Evolutionary conservation across 1,140 invertebrate species (phyloP).

Genomic region (Battus philenor): DNA sequence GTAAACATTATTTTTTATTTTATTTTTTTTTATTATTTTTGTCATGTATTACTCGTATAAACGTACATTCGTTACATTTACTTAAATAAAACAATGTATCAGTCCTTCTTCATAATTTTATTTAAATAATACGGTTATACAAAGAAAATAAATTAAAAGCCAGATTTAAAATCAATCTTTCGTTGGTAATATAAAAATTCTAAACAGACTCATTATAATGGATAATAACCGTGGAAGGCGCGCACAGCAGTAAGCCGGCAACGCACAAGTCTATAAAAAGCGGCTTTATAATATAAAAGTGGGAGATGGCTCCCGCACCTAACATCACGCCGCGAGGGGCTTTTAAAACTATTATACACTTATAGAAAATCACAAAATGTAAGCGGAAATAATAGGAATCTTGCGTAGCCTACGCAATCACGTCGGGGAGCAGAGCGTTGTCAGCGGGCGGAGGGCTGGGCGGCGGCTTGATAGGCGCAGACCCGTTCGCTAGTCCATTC

Average conservation of each 20-base stretch:
- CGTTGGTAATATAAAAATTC: slow-evolving; percentile 75
- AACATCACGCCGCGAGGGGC: slow-evolving; percentile 48
- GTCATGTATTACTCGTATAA: slow-evolving; percentile 27
- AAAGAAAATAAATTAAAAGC: slow-evolving; percentile 74
- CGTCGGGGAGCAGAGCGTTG: slow-evolving; percentile 66
- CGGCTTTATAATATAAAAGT: slow-evolving; percentile 70
- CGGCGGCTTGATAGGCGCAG: slow-evolving; percentile 44
- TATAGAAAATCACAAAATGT: slow-evolving; percentile 73
- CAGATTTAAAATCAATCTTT: slow-evolving; percentile 70
- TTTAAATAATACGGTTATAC: slow-evolving; percentile 73
- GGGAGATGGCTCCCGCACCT: slow-evolving; percentile 63
- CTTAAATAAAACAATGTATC: slow-evolving; percentile 70
- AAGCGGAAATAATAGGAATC: slow-evolving; percentile 72
- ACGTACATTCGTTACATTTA: slow-evolving; percentile 30
- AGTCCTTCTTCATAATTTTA: slow-evolving; percentile 68
- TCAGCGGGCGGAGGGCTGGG: slow-evolving; percentile 57
- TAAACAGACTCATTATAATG: slow-evolving; percentile 68
- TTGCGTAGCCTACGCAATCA: slow-evolving; percentile 51
- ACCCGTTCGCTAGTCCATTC: slow-evolving; percentile 41
- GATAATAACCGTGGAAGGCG: slow-evolving; percentile 36
- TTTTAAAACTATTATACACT: slow-evolving; percentile 70
- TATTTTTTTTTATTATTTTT: slow-evolving; percentile 15
- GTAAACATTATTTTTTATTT: slow-evolving; percentile 46
- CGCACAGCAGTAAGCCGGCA: slow-evolving; percentile 20
- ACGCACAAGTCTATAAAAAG: slow-evolving; percentile 61